Base-by-base conservation (phyloP, 2,797 vertebrate genomes). In the Enoplosus armatus region DNA sequence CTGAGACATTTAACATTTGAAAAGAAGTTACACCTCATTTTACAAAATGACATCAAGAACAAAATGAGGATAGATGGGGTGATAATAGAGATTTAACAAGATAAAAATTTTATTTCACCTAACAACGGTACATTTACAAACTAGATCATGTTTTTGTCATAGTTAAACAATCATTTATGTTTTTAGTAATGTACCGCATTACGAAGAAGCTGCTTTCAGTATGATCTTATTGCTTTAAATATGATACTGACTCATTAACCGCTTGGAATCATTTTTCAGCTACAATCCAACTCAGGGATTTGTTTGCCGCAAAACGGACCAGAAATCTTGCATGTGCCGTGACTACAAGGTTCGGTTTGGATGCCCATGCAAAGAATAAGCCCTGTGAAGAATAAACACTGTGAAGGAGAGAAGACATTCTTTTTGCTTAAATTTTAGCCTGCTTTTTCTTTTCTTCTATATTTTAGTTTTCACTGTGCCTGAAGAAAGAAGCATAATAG, bases 301-400 rank as follows among this genome's bases (percentile, higher is more conserved):
- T 35, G 47, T 62, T 76, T 92, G 88, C 53, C 35, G 18, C 15
- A 88, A 77, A 0, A 0, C 0, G 0, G 68, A 85, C 56, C 89
- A 90, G 78, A 33, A 0, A 3, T 5, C 0, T 14, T 11, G 27
- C 2, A 0, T 0, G 0, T 92, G 87, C 51, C n/a, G 0, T 0
- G 72, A 91, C 83, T 91, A 90, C 70, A 80, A 87, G 84, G 77
- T 85, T 41, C 56, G 73, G 18, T 92, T 91, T 60, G 77, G 77
- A 65, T 90, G 87, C 27, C 74, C 56, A 3, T 90, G 90, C 41
- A 9, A 0, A 2, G 1, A 50, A 5, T 63, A 12, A 82, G 4
- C 14, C 20, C 8, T 8, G 7, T 62, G 74, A 8, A 33, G 27
- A 22, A 2, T 8, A 22, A 27, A 35, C 15, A 26, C 27, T 33